Evolutionary conservation across 1,140 invertebrate genomes (phyloP).

Genomic region (Drosophila melanica): DNA sequence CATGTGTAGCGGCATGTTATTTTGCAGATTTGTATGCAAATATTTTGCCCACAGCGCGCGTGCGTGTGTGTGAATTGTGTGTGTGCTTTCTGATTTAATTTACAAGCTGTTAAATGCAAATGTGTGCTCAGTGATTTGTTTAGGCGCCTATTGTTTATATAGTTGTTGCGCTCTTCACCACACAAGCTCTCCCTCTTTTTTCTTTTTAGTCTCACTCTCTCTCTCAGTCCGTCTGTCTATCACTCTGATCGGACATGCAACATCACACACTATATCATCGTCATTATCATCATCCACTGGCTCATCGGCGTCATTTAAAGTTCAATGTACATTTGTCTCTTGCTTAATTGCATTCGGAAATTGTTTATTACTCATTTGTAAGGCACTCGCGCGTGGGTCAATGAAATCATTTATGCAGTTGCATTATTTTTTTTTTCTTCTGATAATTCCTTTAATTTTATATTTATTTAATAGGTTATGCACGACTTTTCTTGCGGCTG

Average conservation of each 20-base stretch:
- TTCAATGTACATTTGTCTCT: constrained; percentile 73
- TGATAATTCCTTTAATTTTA: constrained; percentile 12
- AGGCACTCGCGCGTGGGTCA: constrained; percentile 61
- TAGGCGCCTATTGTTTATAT: constrained; percentile 46
- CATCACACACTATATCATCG: constrained; percentile 12
- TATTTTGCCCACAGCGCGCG: constrained; percentile 47
- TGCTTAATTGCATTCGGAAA: constrained; percentile 74
- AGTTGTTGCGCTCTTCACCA: not conserved
- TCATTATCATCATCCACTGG: constrained; percentile 7
- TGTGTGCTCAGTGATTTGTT: constrained; percentile 50
- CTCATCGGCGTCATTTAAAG: constrained; percentile 41
- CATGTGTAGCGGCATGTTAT: constrained; percentile 64
- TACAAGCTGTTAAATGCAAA: constrained; percentile 65
- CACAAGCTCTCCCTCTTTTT: no score
- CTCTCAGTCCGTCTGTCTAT: not conserved
- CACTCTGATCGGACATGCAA: constrained; percentile 26
- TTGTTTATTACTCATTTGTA: constrained; percentile 71
- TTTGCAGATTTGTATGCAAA: constrained; percentile 64
- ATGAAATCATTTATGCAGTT: constrained; percentile 74
- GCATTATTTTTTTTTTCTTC: constrained; percentile 36
- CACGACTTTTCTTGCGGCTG: constrained; percentile 10
- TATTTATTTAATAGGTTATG: constrained; percentile 35
- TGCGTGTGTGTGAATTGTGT: constrained; percentile 7
- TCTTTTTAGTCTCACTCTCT: not conserved
- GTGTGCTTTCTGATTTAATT: constrained; percentile 49